These are phyloP conservation scores for Lacanobia wlatinum DNA, from an alignment of 2,888 invertebrate genomes.

Conservation along the genomic window DNA sequence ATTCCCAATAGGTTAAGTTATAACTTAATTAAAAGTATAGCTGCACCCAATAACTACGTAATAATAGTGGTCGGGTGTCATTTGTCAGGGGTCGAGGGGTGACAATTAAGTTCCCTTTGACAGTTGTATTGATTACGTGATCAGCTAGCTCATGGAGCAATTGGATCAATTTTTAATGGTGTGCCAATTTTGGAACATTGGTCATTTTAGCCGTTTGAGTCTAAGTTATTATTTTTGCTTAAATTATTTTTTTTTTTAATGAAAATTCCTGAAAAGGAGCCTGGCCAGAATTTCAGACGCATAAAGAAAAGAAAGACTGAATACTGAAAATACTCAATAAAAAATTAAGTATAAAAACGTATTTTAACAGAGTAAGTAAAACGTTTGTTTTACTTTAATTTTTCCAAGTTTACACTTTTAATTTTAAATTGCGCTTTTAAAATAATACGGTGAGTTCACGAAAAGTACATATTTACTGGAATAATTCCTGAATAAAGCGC, in stretches of 20 bases:
- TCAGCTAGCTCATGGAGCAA: conserved; percentile 43
- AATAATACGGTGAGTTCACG: too few species aligned
- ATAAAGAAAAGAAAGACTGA: neutral
- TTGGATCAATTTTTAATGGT: conserved; percentile 37
- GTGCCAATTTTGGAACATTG: conserved; percentile 7
- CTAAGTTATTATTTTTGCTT: neutral
- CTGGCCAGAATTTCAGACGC: neutral
- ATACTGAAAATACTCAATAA: too few species aligned
- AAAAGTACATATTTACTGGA: too few species aligned
- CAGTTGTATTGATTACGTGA: conserved; percentile 74
- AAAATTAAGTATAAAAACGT: too few species aligned
- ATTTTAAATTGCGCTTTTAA: too few species aligned
- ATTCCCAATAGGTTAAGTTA: conserved; percentile 47
- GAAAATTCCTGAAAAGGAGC: too few species aligned
- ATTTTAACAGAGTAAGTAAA: too few species aligned
- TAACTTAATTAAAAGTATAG: conserved; percentile 59
- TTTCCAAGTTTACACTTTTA: too few species aligned
- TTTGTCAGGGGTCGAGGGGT: conserved; percentile 67
- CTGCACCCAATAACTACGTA: conserved; percentile 61
- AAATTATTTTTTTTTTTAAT: too few species aligned
- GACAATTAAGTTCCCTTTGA: conserved; percentile 73
- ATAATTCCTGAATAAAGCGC: too few species aligned
- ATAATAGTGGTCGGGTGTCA: conserved; percentile 61
- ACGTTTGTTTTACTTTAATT: too few species aligned
- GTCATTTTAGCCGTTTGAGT: neutral